phyloP scores from a whole-genome alignment of 2,113 vertebrate genomes.

The Carassius auratus region DNA sequence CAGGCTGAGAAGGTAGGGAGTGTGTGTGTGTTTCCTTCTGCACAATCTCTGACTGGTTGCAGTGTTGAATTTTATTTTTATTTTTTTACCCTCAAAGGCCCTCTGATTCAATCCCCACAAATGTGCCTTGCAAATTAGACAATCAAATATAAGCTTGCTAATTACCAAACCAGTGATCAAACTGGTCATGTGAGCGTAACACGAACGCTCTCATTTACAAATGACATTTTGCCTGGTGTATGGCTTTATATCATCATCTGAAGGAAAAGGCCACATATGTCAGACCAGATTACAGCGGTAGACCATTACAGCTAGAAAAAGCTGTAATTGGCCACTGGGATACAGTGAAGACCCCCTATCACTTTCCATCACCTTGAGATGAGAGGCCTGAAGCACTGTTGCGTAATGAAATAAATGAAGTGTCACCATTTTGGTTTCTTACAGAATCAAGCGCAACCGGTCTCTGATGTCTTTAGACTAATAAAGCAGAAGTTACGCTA shows the following conservation, averaged over 20 bases:
- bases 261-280: conserved; percentile 49
- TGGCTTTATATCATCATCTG: conserved; percentile 17
- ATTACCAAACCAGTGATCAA: conserved; percentile 3
- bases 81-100: not conserved
- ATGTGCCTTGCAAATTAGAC: conserved; percentile 7
- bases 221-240: conserved; percentile 45
- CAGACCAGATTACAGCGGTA: conserved; percentile 26
- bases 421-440: not conserved
- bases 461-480: not conserved
- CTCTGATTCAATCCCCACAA: conserved; percentile 9
- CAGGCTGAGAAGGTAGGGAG: conserved; percentile 95
- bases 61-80: not conserved
- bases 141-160: not conserved
- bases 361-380: not conserved
- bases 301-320: conserved; percentile 1
- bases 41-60: conserved; percentile 11
- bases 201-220: conserved; percentile 10
- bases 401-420: not conserved
- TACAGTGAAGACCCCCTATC: not conserved
- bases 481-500: conserved; percentile 16
- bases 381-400: not conserved
- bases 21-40: conserved; percentile 18
- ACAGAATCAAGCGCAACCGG: not conserved
- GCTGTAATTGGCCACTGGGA: not conserved
- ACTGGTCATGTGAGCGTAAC: conserved; percentile 38